Percentiles rank a stretch among this genome's conserved stretches.
Conservation (phyloP, 2,888 invertebrate species). For the Anthoptus insignis region DNA sequence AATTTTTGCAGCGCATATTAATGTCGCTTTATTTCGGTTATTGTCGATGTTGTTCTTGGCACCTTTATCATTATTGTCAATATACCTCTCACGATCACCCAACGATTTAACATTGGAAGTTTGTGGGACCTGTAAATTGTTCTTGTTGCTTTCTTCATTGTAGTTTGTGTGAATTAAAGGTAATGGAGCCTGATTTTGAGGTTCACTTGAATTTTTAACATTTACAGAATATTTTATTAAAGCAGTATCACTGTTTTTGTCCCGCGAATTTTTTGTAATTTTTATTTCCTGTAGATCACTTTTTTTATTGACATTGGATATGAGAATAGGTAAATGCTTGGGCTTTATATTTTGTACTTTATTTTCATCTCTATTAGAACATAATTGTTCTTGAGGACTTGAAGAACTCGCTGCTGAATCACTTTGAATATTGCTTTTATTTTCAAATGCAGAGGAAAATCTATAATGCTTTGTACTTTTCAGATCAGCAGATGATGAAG, state of each 20-base stretch:
- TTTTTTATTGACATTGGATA: not conserved
- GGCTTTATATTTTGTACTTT: not conserved
- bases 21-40: not conserved
- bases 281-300: not conserved
- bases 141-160: not conserved
- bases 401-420: not conserved
- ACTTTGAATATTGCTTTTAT: not conserved
- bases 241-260: not conserved
- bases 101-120: not conserved
- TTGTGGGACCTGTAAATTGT: not conserved
- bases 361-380: not conserved
- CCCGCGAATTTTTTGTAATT: not conserved
- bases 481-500: constrained; percentile 3
- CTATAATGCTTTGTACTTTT: constrained; percentile 13
- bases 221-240: not conserved
- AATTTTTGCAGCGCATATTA: not conserved
- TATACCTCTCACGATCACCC: not conserved
- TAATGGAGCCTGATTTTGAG: not conserved
- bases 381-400: not conserved
- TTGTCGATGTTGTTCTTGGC: not conserved
- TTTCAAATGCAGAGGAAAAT: not conserved
- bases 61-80: not conserved
- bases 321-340: not conserved
- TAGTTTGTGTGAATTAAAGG: not conserved
- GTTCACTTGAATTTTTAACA: not conserved